A percentile compares a stretch with the other conserved stretches of the same genome.
phyloP scores from a whole-genome alignment of 2,888 invertebrate genomes.

The Rhagonycha fulva region DNA sequence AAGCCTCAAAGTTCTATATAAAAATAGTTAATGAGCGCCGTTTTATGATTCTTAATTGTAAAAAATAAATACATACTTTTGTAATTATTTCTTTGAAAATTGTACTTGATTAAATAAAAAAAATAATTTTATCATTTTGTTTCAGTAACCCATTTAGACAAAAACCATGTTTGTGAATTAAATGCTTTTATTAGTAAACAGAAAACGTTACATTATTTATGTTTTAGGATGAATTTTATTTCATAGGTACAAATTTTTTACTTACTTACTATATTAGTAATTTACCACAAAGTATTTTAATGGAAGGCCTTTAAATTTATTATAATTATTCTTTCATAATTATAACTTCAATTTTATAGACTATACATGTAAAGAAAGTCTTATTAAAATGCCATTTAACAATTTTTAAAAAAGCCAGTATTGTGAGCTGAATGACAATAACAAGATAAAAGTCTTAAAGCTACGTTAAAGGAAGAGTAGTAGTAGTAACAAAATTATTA shows the following conservation, averaged over 20 bases:
- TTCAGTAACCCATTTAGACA: too few relatives aligned
- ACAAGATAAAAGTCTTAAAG: neutral
- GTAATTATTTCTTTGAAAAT: too few relatives aligned
- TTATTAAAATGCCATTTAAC: neutral
- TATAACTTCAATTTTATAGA: neutral
- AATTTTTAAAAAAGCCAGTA: neutral
- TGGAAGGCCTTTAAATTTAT: slow-evolving; percentile 1
- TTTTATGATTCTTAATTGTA: too few relatives aligned
- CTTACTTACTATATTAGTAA: neutral
- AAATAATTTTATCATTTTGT: too few relatives aligned
- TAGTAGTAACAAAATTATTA: neutral
- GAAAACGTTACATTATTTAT: neutral
- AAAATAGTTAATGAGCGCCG: too few relatives aligned
- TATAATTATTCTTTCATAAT: neutral
- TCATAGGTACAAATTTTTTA: neutral
- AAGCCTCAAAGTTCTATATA: too few relatives aligned
- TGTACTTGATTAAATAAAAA: too few relatives aligned
- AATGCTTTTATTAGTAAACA: slow-evolving; percentile 1
- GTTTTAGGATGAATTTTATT: neutral
- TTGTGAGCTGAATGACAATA: neutral
- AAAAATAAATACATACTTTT: too few relatives aligned
- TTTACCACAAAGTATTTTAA: neutral
- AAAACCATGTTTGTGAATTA: neutral
- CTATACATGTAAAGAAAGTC: neutral
- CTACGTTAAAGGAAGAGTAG: neutral